These are phyloP conservation scores for Bothrops jararaca DNA, from an alignment of 2,113 vertebrate genomes.

Conservation along the genomic window DNA sequence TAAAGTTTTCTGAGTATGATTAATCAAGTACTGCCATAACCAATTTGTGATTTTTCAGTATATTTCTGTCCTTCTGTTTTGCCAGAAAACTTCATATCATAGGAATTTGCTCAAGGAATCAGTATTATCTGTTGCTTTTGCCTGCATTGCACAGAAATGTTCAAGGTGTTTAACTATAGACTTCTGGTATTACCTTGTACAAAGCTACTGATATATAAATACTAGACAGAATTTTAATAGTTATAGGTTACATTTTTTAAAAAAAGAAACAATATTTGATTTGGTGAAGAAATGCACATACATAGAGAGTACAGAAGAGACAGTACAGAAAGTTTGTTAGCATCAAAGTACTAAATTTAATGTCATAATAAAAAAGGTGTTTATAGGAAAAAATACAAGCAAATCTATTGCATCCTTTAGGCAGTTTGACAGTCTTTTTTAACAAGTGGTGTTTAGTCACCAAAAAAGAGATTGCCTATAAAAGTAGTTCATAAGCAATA, in stretches of 20 bases:
- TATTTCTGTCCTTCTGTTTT: background rate
- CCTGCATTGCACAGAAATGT: background rate
- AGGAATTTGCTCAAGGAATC: background rate
- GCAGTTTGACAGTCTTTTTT: background rate
- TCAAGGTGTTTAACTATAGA: background rate
- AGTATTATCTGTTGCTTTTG: background rate
- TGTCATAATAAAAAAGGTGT: background rate
- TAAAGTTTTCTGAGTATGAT: background rate
- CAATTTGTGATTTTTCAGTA: background rate
- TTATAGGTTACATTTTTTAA: background rate
- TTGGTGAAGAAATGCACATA: background rate
- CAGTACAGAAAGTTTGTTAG: background rate
- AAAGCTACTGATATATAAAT: background rate
- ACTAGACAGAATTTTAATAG: background rate
- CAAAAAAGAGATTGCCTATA: background rate
- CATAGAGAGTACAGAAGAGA: background rate
- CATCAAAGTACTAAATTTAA: background rate
- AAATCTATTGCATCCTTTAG: background rate
- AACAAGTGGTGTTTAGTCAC: background rate
- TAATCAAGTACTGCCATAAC: background rate
- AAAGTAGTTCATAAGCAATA: background rate
- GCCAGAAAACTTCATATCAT: background rate
- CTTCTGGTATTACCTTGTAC: background rate
- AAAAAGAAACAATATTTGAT: background rate
- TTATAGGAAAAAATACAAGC: background rate